Evolutionary conservation across 2,113 vertebrate genomes (phyloP).

Genomic region (Suricata suricatta): DNA sequence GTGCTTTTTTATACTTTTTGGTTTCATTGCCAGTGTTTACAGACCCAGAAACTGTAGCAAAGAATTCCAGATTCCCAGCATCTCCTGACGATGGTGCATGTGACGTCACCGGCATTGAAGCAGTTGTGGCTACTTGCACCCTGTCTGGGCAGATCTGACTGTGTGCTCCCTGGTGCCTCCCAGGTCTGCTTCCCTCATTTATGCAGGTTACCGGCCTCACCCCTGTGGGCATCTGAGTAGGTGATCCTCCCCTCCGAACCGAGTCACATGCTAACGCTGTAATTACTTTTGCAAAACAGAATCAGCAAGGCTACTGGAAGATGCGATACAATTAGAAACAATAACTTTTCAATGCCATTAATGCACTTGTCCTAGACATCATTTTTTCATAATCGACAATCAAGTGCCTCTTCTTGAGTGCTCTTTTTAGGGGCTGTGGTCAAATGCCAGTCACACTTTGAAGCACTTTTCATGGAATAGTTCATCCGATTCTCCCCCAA

Average conservation of each 20-base stretch:
- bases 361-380: background rate
- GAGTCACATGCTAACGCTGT: background rate
- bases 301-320: background rate
- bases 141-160: background rate
- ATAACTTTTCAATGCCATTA: background rate
- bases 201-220: background rate
- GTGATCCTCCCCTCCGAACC: background rate
- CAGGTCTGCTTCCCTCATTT: background rate
- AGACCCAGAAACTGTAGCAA: background rate
- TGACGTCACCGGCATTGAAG: background rate
- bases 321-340: background rate
- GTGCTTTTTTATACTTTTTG: background rate
- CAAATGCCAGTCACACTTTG: background rate
- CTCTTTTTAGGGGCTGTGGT: background rate
- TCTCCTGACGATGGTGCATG: background rate
- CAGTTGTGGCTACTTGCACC: background rate
- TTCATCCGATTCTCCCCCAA: background rate
- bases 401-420: background rate
- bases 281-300: constrained; percentile 20
- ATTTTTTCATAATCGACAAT: background rate
- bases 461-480: background rate
- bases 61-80: background rate
- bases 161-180: background rate
- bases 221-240: background rate
- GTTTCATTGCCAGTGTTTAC: background rate